Evolutionary conservation across 2,888 invertebrate species (phyloP).

Genomic region (Ichneumoninae sp.): DNA sequence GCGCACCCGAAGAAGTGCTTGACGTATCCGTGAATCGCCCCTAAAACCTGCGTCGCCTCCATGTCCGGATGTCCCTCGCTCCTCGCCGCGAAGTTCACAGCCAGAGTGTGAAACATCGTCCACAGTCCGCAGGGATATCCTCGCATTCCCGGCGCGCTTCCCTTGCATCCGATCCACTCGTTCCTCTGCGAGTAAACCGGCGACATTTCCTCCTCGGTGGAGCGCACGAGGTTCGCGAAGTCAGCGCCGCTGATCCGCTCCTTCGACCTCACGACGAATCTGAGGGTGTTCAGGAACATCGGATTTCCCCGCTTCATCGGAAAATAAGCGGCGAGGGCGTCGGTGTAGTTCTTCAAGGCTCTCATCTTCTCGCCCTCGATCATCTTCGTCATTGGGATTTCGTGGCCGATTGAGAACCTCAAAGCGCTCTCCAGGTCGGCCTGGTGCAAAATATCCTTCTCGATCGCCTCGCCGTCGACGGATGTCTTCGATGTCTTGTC

Average conservation of each 20-base stretch:
- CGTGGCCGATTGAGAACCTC: constrained; percentile 92
- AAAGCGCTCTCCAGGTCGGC: constrained; percentile 95
- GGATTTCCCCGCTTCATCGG: constrained; percentile 90
- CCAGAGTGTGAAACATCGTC: constrained; percentile 96
- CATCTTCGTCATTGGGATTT: constrained; percentile 90
- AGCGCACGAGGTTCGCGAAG: constrained; percentile 86
- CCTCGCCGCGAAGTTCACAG: constrained; percentile 87
- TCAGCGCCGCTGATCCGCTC: constrained; percentile 87
- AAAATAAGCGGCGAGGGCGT: constrained; percentile 90
- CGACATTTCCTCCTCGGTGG: constrained; percentile 86
- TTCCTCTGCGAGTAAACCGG: constrained; percentile 85
- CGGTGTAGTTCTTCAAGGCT: constrained; percentile 91
- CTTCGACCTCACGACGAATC: constrained; percentile 85
- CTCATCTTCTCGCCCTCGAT: constrained; percentile 90
- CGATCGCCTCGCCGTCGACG: constrained; percentile 75
- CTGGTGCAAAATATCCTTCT: constrained; percentile 90
- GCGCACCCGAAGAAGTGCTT: constrained; percentile 97
- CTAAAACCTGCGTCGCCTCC: constrained; percentile 89
- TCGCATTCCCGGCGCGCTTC: constrained; percentile 90
- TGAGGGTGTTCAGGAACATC: constrained; percentile 69
- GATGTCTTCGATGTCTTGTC: neutral
- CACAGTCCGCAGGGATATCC: constrained; percentile 98
- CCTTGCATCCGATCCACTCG: constrained; percentile 93
- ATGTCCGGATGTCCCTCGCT: constrained; percentile 76
- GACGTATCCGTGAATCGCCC: constrained; percentile 94